Percentiles rank a stretch among this genome's conserved stretches.
Evolutionary conservation across 2,888 invertebrate species (phyloP).

Genomic region (Drosophila peninsularis): DNA sequence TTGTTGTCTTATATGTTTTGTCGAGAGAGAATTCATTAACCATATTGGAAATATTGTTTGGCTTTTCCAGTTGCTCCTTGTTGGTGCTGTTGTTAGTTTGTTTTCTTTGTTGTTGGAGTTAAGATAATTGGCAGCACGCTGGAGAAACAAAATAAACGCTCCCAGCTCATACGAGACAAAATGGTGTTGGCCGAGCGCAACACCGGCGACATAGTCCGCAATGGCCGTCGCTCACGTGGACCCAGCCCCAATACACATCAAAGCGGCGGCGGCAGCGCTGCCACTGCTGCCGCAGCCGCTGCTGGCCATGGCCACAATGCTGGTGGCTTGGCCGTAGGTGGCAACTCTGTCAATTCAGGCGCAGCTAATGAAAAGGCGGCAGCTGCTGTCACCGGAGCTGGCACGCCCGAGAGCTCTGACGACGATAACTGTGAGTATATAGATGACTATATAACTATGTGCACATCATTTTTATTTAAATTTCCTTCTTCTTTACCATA

Average conservation of each 20-base stretch:
- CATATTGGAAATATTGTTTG: neutral
- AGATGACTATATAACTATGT: neutral
- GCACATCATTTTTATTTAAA: slow-evolving; percentile 1
- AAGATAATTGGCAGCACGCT: slow-evolving; percentile 62
- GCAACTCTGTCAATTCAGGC: slow-evolving; percentile 52
- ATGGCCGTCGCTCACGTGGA: slow-evolving; percentile 95
- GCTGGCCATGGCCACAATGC: slow-evolving; percentile 52
- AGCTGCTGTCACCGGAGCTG: slow-evolving; percentile 79
- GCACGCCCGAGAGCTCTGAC: slow-evolving; percentile 92
- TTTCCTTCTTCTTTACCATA: slow-evolving; percentile 1
- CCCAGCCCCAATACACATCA: slow-evolving; percentile 94
- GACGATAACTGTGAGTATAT: slow-evolving; percentile 91
- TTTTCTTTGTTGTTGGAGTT: slow-evolving; percentile 24
- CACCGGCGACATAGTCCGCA: slow-evolving; percentile 90
- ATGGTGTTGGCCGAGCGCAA: slow-evolving; percentile 97
- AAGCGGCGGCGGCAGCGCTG: slow-evolving; percentile 42
- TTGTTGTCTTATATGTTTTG: slow-evolving; percentile 1
- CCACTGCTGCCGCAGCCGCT: slow-evolving; percentile 6
- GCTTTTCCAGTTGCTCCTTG: slow-evolving; percentile 28
- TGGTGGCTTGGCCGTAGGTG: slow-evolving; percentile 45
- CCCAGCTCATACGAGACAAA: slow-evolving; percentile 84
- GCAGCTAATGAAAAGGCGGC: slow-evolving; percentile 50
- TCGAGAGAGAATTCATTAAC: slow-evolving; percentile 6
- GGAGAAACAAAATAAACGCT: slow-evolving; percentile 82
- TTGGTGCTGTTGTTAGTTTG: slow-evolving; percentile 11